These are phyloP conservation scores for Lypha dubia DNA, from an alignment of 2,888 invertebrate genomes.

Conservation along the genomic window DNA sequence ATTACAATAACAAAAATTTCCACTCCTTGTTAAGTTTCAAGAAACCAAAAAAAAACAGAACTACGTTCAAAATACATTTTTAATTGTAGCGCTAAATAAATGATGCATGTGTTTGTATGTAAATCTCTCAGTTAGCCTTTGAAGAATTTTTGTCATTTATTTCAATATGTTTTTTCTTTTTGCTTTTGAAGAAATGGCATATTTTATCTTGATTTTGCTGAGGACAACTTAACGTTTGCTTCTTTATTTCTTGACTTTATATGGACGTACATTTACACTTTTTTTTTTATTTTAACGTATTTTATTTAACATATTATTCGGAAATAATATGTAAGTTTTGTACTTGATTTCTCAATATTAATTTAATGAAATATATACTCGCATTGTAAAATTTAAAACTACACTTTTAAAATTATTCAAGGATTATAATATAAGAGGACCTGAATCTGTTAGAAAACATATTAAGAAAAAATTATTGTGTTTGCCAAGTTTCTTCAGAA, in stretches of 20 bases:
- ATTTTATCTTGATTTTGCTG: neutral
- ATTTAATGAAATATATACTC: neutral
- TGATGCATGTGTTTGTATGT: conserved; percentile 46
- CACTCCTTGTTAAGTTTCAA: neutral
- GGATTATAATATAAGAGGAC: too few relatives aligned
- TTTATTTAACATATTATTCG: neutral
- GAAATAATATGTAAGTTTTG: neutral
- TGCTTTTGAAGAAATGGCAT: neutral
- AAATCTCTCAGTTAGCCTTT: conserved; percentile 43
- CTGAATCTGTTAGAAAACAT: too few relatives aligned
- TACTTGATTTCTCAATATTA: neutral
- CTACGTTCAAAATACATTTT: conserved; percentile 52
- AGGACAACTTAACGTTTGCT: neutral
- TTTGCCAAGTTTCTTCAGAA: too few relatives aligned
- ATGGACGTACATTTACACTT: neutral
- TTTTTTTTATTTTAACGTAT: neutral
- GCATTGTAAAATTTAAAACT: too few relatives aligned
- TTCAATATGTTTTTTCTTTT: neutral
- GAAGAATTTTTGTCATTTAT: conserved; percentile 37
- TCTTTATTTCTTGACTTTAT: neutral
- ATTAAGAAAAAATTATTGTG: too few relatives aligned
- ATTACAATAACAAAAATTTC: conserved; percentile 21
- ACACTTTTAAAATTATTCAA: too few relatives aligned
- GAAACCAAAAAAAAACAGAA: neutral
- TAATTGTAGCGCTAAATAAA: conserved; percentile 34